A percentile compares a stretch with the other conserved stretches of the same genome.
phyloP scores from a whole-genome alignment of 2,888 invertebrate species.

The Diploptera punctata region DNA sequence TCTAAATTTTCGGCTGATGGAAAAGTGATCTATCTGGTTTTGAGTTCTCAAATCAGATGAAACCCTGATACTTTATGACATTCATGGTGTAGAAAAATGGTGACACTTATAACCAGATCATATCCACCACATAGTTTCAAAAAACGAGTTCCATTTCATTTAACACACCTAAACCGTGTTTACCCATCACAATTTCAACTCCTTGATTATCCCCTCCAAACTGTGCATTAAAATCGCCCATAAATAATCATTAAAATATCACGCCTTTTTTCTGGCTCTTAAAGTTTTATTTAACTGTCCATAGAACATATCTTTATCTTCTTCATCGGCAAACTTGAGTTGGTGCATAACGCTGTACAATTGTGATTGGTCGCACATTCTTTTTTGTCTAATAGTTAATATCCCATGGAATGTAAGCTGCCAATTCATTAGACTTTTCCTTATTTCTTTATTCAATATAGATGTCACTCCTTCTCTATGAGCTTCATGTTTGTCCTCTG shows the following conservation, averaged over 20 bases:
- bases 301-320: background rate
- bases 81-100: background rate
- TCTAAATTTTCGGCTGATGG: slow-evolving; percentile 1
- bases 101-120: background rate
- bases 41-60: too few species aligned
- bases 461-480: background rate
- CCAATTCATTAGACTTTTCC: too few species aligned
- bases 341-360: background rate
- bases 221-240: background rate
- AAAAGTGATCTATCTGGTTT: background rate
- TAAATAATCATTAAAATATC: background rate
- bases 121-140: background rate
- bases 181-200: background rate
- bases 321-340: slow-evolving; percentile 7
- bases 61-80: background rate
- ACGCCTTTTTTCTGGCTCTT: background rate
- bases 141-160: background rate
- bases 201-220: background rate
- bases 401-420: background rate
- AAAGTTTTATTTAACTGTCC: slow-evolving; percentile 11
- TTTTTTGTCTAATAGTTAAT: background rate
- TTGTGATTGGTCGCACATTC: slow-evolving; percentile 10
- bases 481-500: too few species aligned
- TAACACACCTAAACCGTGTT: background rate
- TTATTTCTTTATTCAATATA: too few species aligned